Conservation (phyloP, 2,888 invertebrate genomes). For the Noctuana brunneofusca region DNA sequence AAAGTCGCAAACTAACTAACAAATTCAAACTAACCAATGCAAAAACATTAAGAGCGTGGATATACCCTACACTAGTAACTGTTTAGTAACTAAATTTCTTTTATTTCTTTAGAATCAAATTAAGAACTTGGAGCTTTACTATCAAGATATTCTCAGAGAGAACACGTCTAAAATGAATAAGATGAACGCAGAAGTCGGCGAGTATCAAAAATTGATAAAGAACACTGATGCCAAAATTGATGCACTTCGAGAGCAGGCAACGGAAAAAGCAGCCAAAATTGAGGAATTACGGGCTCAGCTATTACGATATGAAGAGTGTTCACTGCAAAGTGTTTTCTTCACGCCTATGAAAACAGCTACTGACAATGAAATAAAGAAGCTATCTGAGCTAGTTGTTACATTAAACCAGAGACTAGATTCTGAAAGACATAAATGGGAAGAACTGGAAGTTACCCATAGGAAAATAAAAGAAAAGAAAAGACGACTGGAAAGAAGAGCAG, state of each 20-base stretch:
- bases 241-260: conserved; percentile 70
- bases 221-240: conserved; percentile 79
- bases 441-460: conserved; percentile 80
- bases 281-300: conserved; percentile 74
- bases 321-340: conserved; percentile 75
- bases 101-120: conserved; percentile 72
- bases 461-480: conserved; percentile 80
- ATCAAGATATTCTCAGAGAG: conserved; percentile 77
- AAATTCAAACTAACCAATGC: too few relatives aligned
- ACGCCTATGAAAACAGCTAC: conserved; percentile 81
- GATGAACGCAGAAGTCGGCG: conserved; percentile 66
- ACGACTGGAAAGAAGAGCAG: conserved; percentile 60
- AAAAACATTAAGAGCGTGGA: too few relatives aligned
- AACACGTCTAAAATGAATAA: conserved; percentile 76
- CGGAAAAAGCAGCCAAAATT: conserved; percentile 73
- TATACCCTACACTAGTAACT: too few relatives aligned
- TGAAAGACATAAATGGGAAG: conserved; percentile 83
- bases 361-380: conserved; percentile 84
- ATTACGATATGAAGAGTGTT: conserved; percentile 72
- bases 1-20: too few relatives aligned
- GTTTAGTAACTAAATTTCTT: neutral
- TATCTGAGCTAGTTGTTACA: conserved; percentile 82
- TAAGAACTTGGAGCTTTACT: conserved; percentile 67
- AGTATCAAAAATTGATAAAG: conserved; percentile 67
- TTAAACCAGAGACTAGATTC: conserved; percentile 82